Conservation (phyloP, 2,888 invertebrate species). For the Trissoscelio sp. region DNA sequence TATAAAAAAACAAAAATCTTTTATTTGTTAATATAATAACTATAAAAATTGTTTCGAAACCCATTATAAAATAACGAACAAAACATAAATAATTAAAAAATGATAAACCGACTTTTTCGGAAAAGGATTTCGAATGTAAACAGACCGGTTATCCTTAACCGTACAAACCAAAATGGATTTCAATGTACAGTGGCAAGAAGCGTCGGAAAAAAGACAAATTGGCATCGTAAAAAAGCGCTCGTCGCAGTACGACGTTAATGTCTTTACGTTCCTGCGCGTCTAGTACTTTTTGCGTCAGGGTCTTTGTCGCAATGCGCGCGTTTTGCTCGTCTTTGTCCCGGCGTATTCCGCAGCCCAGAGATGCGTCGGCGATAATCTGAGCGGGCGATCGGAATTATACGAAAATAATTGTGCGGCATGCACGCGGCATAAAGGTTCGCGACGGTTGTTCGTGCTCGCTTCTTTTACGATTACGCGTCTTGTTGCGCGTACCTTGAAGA, state of each 20-base stretch:
- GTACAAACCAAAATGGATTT: conserved; percentile 36
- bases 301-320: conserved; percentile 54
- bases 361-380: conserved; percentile 52
- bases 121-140: not conserved
- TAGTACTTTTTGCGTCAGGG: conserved; percentile 46
- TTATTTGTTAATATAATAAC: no score
- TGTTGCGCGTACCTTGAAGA: conserved; percentile 55
- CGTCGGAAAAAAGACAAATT: conserved; percentile 52
- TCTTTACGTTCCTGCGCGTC: conserved; percentile 58
- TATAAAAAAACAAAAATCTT: no score
- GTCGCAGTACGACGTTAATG: conserved; percentile 47
- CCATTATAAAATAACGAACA: not conserved
- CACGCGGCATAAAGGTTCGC: conserved; percentile 47
- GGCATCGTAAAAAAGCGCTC: conserved; percentile 45
- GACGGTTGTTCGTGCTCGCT: conserved; percentile 31
- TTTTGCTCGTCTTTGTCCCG: conserved; percentile 31
- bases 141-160: conserved; percentile 13
- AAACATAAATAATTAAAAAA: no score
- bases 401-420: conserved; percentile 68
- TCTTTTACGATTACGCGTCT: conserved; percentile 61
- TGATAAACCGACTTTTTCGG: not conserved
- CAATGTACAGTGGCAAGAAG: conserved; percentile 28
- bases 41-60: no score
- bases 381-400: conserved; percentile 64
- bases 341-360: conserved; percentile 15